Evolutionary conservation across 2,113 vertebrate genomes (phyloP), one percentile per base, ranked within the genome.

Genomic region (Oreamnos americanus): DNA sequence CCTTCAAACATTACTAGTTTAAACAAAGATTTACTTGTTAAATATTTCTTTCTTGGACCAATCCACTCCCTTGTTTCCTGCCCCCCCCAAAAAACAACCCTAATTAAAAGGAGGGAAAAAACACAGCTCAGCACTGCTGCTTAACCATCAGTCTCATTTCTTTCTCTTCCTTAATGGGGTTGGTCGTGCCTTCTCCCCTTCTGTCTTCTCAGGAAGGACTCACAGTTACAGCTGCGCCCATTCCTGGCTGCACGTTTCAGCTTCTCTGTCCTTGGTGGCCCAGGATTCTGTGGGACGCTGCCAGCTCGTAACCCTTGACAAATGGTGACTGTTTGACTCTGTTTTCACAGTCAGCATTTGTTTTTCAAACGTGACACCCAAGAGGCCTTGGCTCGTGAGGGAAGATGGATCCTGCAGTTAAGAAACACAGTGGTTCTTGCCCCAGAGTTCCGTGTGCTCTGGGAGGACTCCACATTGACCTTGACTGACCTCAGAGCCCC

Each of bases 1-100:
- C 55, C 49, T 11, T 39, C 90, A 26, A 58, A 81, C 26, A 6
- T 91, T 16, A 45, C 28, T 83, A 39, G 43, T 93, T 93, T 43
- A 93, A 94, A 86, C 13, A 71, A 51, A 90, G 94, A 33, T 55
- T 74, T 94, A 26, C 58, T 95, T 93, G 53, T 71, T 92, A 92
- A 74, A 7, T 71, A 58, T 87, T 84, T 43, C 84, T 67, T 95
- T 62, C 47, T 91, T 96, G 86, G 19, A 82, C 33, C 51, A 25
- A 2, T 3, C 39, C 25, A 45, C 3, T 62, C 28, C 21, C 79
- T 3, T 13, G 9, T 36, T n/a, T 23, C 15, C 17, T 16, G 30
- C 60, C 25, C 25, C 7, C 4, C 21, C 26, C 2, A 39, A 57
- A 84, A 30, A 25, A 28, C 16, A 7, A 79, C 39, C 36, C 57